Conservation (phyloP, 2,113 vertebrate genomes). For the Dryoscopus gambensis region DNA sequence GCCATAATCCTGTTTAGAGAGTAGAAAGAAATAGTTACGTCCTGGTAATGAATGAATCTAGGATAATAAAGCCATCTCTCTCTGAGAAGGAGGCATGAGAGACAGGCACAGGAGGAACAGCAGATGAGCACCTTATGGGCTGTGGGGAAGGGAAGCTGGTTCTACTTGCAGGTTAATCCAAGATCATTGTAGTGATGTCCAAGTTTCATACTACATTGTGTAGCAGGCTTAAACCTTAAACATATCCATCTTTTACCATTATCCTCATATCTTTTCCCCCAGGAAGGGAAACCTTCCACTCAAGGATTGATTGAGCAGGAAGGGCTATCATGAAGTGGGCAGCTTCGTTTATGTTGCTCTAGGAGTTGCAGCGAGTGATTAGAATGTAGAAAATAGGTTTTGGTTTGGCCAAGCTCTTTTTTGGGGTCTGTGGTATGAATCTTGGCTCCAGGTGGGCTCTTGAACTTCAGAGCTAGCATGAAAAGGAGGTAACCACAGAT, state of each 20-base stretch:
- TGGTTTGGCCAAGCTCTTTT: background rate
- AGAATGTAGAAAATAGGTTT: background rate
- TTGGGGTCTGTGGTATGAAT: background rate
- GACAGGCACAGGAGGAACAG: background rate
- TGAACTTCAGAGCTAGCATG: background rate
- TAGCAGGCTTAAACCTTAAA: background rate
- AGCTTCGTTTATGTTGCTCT: background rate
- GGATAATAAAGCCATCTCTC: background rate
- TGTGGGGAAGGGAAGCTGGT: background rate
- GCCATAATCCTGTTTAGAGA: background rate
- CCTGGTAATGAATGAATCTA: background rate
- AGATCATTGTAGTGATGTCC: background rate
- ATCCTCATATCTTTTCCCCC: accelerated
- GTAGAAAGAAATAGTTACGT: background rate
- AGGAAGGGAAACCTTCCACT: background rate
- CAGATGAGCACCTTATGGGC: background rate
- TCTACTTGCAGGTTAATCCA: background rate
- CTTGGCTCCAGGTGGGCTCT: background rate
- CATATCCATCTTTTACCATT: background rate
- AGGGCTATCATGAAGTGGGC: background rate
- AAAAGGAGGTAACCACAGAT: accelerated
- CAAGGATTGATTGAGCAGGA: background rate
- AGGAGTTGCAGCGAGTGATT: background rate
- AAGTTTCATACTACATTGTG: background rate
- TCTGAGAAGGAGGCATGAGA: background rate